These are phyloP conservation scores for Leucophenga varia DNA, from an alignment of 1,140 invertebrate species.

Conservation along the genomic window DNA sequence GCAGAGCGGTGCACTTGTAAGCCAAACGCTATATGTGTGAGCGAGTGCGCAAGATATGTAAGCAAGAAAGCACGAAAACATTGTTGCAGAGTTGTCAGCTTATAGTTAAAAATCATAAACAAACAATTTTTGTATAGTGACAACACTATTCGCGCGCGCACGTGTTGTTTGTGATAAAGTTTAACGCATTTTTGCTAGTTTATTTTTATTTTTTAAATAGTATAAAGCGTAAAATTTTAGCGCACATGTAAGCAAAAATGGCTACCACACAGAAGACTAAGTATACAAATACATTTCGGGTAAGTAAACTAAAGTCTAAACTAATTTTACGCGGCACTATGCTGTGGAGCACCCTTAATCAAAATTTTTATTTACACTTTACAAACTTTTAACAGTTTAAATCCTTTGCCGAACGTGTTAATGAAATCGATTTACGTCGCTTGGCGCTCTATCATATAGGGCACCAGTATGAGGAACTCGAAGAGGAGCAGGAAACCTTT, in stretches of 20 bases:
- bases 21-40: too few species aligned
- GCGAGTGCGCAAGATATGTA: too few species aligned
- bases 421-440: constrained; percentile 79
- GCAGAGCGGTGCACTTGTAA: too few species aligned
- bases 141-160: too few species aligned
- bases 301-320: constrained; percentile 54
- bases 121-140: too few species aligned
- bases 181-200: neutral
- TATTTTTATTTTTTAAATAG: constrained; percentile 6
- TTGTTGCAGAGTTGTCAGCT: too few species aligned
- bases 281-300: constrained; percentile 77
- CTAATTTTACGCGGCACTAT: neutral
- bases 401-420: constrained; percentile 80
- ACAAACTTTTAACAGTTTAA: constrained; percentile 69
- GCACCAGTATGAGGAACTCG: constrained; percentile 68
- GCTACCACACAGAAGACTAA: constrained; percentile 78
- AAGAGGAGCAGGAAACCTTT: constrained; percentile 69
- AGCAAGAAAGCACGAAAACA: too few species aligned
- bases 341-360: neutral
- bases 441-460: constrained; percentile 65
- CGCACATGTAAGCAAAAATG: too few species aligned
- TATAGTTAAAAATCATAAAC: too few species aligned
- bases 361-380: neutral
- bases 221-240: constrained; percentile 15
- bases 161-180: too few species aligned